A percentile compares a stretch with the other conserved stretches of the same genome.
phyloP scores from a whole-genome alignment of 2,888 invertebrate species.

The Microdon myrmicae region DNA sequence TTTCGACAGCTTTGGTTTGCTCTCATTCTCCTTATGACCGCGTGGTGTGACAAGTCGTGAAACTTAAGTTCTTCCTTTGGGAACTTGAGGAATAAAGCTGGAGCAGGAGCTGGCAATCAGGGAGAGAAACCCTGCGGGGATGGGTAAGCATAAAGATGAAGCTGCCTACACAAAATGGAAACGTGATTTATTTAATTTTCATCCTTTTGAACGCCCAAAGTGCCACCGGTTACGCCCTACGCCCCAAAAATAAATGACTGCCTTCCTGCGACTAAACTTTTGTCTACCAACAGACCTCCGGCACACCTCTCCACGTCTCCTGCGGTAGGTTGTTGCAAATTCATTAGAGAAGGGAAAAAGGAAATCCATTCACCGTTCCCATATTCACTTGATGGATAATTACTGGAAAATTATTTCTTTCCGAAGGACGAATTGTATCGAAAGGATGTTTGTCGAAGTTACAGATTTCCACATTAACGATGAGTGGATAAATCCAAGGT shows the following conservation, averaged over 20 bases:
- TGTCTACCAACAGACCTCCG: too few relatives aligned
- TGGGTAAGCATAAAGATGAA: too few relatives aligned
- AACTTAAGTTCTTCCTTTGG: not conserved
- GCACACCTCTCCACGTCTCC: too few relatives aligned
- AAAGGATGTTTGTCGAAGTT: not conserved
- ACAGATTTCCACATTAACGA: not conserved
- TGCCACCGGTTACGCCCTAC: too few relatives aligned
- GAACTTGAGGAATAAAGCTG: conserved; percentile 4
- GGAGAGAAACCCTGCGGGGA: too few relatives aligned
- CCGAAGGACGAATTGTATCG: conserved; percentile 24
- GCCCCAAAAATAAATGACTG: too few relatives aligned
- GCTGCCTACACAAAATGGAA: too few relatives aligned
- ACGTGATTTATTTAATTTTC: too few relatives aligned
- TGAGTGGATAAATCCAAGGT: not conserved
- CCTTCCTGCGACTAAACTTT: too few relatives aligned
- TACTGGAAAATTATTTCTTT: conserved; percentile 21
- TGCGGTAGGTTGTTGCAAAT: conserved; percentile 21
- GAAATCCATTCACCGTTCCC: conserved; percentile 13
- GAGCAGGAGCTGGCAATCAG: too few relatives aligned
- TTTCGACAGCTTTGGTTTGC: not conserved
- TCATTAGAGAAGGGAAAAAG: conserved; percentile 12
- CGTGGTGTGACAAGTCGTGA: not conserved
- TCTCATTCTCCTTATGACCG: not conserved
- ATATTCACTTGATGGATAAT: conserved; percentile 41
- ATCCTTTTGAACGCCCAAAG: too few relatives aligned